Evolutionary conservation across 2,113 vertebrate species (phyloP).

Genomic region (Boleophthalmus pectinirostris): DNA sequence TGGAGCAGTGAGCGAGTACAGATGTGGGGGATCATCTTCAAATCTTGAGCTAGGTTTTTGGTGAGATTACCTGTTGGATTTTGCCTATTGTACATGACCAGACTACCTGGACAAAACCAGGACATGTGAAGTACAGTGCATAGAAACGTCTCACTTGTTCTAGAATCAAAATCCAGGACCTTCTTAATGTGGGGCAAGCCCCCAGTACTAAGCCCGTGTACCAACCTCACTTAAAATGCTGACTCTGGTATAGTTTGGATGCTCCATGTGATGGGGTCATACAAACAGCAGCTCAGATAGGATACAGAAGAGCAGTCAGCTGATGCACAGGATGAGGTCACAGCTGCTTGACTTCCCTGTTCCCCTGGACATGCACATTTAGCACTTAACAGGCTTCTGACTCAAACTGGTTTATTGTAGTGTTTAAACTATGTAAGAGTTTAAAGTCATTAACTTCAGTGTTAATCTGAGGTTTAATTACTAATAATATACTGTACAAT

Average conservation of each 20-base stretch:
- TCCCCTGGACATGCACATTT: conserved; percentile 17
- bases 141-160: background rate
- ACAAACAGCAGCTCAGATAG: conserved; percentile 5
- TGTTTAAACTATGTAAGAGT: background rate
- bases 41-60: too few relatives aligned
- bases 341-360: conserved; percentile 25
- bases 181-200: background rate
- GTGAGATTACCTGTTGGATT: background rate
- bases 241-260: background rate
- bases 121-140: too few relatives aligned
- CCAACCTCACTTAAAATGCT: background rate
- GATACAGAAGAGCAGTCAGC: conserved; percentile 36
- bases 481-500: too few relatives aligned
- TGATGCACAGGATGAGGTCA: conserved; percentile 47
- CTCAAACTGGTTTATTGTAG: background rate
- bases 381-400: conserved; percentile 26
- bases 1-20: background rate
- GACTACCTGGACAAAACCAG: background rate
- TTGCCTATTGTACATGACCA: background rate
- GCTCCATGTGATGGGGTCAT: conserved; percentile 17
- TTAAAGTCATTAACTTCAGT: background rate
- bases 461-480: background rate
- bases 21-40: too few relatives aligned
- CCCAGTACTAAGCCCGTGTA: background rate
- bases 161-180: background rate